phyloP scores from a whole-genome alignment of 2,113 vertebrate genomes.

The Paedocypris sp. region DNA sequence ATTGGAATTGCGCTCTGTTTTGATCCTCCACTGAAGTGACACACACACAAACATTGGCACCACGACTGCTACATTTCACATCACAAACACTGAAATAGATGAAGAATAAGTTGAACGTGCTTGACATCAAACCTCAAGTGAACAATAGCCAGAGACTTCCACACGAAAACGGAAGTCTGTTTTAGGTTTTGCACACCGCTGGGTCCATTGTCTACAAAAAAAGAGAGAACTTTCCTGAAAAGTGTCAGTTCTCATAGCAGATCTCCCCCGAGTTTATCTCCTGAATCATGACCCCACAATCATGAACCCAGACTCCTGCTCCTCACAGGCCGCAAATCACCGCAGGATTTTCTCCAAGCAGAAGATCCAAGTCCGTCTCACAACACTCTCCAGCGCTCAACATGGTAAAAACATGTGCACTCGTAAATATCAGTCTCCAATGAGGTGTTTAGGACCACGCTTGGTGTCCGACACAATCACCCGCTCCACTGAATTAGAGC shows the following conservation, averaged over 20 bases:
- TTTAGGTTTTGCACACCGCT: too few species aligned
- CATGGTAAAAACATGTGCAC: neutral
- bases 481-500: constrained; percentile 13
- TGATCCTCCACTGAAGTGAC: too few species aligned
- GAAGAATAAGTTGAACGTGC: too few species aligned
- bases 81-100: too few species aligned
- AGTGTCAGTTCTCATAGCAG: neutral
- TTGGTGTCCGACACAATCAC: constrained; percentile 2
- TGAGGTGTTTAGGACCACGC: neutral
- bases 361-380: constrained; percentile 9
- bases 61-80: too few species aligned
- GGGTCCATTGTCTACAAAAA: neutral
- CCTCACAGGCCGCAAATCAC: constrained; percentile 9
- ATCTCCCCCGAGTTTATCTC: constrained; percentile 10
- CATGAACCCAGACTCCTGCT: constrained; percentile 1
- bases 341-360: neutral
- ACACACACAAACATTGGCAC: too few species aligned
- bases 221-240: neutral
- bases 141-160: too few species aligned
- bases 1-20: too few species aligned
- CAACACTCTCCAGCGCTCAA: neutral
- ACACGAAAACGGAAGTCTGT: too few species aligned
- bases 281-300: constrained; percentile 21
- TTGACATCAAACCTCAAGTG: too few species aligned
- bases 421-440: neutral